A percentile compares a stretch with the other conserved stretches of the same genome.
phyloP scores from a whole-genome alignment of 64 coral and sea anemone genomes.

The Montipora cactus region DNA sequence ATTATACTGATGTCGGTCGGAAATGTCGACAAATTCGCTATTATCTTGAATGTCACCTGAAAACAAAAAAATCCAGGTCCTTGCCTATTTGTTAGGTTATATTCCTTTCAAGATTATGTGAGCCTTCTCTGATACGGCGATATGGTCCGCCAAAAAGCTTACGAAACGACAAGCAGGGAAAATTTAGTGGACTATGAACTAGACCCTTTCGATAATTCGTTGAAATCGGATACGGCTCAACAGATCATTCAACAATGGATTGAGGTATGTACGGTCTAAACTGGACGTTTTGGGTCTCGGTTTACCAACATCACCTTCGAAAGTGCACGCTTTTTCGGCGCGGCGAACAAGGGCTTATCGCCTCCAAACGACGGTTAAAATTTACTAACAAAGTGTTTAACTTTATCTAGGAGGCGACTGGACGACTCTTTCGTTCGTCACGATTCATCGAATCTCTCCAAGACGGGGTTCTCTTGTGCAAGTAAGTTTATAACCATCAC shows the following conservation, averaged over 20 bases:
- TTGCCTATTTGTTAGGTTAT: background rate
- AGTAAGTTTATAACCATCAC: conserved; percentile 35
- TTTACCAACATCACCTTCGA: conserved; percentile 25
- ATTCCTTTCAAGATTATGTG: conserved; percentile 11
- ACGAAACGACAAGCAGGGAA: conserved; percentile 1
- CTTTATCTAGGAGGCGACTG: conserved; percentile 61
- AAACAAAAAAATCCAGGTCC: background rate
- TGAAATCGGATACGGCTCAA: conserved; percentile 59
- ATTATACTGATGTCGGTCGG: conserved; percentile 7
- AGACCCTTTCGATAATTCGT: conserved; percentile 15
- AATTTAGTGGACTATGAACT: background rate
- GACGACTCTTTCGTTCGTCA: conserved; percentile 46
- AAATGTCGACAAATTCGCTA: background rate
- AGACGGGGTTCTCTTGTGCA: conserved; percentile 66
- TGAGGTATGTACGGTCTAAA: conserved; percentile 43
- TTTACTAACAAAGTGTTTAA: conserved; percentile 32
- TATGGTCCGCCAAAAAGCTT: conserved; percentile 37
- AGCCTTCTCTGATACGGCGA: background rate
- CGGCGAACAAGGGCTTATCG: background rate
- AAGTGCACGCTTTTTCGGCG: conserved; percentile 11
- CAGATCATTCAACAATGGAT: conserved; percentile 73
- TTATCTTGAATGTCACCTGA: conserved; percentile 12
- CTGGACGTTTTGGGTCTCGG: conserved; percentile 21
- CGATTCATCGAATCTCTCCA: conserved; percentile 64
- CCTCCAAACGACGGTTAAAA: background rate